These are phyloP conservation scores for Hirtodrosophila confusa DNA, from an alignment of 2,888 invertebrate genomes.

Conservation along the genomic window DNA sequence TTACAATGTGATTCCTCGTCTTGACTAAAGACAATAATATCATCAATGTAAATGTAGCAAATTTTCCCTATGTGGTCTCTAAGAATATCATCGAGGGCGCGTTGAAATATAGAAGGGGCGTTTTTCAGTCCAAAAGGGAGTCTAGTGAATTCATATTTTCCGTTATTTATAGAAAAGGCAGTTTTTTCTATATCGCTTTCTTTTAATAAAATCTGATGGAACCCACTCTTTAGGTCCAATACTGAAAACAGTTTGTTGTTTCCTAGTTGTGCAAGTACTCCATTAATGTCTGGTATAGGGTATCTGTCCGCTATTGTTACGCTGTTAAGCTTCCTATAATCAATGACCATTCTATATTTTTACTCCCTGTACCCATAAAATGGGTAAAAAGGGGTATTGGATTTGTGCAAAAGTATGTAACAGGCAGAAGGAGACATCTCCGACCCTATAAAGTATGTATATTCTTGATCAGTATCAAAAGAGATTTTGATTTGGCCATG, in stretches of 20 bases:
- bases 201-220: conserved; percentile 26
- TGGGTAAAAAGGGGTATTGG: too few relatives aligned
- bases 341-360: background rate
- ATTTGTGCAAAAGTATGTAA: too few relatives aligned
- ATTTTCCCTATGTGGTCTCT: background rate
- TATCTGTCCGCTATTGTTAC: background rate
- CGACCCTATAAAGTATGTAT: too few relatives aligned
- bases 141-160: background rate
- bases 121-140: background rate
- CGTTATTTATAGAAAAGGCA: background rate
- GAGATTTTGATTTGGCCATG: too few relatives aligned
- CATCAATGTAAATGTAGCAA: background rate
- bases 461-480: too few relatives aligned
- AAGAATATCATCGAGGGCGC: background rate
- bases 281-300: background rate
- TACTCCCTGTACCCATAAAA: too few relatives aligned
- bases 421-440: too few relatives aligned
- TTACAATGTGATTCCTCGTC: background rate
- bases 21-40: background rate
- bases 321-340: too few relatives aligned
- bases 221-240: conserved; percentile 8
- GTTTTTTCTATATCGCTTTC: conserved; percentile 34
- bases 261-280: background rate
- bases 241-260: background rate
- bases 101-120: background rate